Base-by-base conservation (phyloP, 2,113 vertebrate species). In the Corythornis vintsioides region DNA sequence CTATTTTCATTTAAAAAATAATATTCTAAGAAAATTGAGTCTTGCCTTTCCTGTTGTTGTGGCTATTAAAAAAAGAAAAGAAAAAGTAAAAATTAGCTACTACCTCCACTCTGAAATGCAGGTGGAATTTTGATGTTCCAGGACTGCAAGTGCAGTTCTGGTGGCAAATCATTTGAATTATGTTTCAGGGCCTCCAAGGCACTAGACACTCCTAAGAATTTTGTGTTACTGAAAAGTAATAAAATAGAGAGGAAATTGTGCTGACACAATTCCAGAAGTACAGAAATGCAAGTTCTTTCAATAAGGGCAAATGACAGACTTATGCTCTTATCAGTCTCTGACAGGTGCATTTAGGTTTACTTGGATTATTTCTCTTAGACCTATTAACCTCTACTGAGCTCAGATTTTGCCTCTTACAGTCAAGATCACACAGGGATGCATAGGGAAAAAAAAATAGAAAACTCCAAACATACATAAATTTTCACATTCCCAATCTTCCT, bases 181-280 rank as follows among this genome's bases (percentile, higher is more conserved):
- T 10, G 11, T 70, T 92, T 92, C 2, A 2, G 26, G 25, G 5
- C 25, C 60, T 90, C 35, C 60, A 89, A 91, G 31, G 38, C n/a
- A 73, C 10, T 29, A 82, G 48, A 76, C 33, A 53, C 5, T 81
- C 38, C 25, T 55, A 71, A 83, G 60, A 80, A 91, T 20, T 85
- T 21, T 71, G 45, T 67, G 28, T 33, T 48, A 60, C 48, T 71
- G 35, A 15, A 77, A 93, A 81, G 67, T 78, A 95, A 88, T 84
- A 87, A 93, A 80, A 89, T 50, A 64, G 78, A 93, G 52, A 83
- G 87, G 84, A 92, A 93, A 95, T 74, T 83, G 78, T 45, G 67
- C 72, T 92, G 72, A 83, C 56, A 74, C 40, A 93, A 86, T 77
- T 85, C 82, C 4, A 0, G 87, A 94, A 91, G 71, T 71, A 83